phyloP scores from a whole-genome alignment of 2,888 invertebrate genomes.

The Rhabditoides inermis region DNA sequence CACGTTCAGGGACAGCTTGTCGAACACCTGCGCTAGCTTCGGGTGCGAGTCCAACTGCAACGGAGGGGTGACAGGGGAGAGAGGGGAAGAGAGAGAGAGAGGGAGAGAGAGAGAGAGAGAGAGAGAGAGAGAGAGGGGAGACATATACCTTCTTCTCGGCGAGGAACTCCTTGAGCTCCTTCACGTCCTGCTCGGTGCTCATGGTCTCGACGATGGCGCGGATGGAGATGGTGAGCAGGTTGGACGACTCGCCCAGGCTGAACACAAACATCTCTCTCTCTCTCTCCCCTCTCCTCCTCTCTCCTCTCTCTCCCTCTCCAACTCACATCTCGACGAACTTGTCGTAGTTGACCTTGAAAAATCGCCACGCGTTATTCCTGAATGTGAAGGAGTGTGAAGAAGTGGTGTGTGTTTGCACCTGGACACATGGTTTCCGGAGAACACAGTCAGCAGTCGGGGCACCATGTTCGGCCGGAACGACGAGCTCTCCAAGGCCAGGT shows the following conservation, averaged over 20 bases:
- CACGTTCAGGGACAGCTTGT: slow-evolving; percentile 37
- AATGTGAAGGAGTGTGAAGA: too few relatives aligned
- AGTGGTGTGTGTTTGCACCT: too few relatives aligned
- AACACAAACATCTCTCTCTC: not conserved
- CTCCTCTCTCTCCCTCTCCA: not conserved
- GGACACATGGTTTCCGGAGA: slow-evolving; percentile 17
- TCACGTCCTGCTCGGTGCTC: slow-evolving; percentile 28
- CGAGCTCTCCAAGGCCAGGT: slow-evolving; percentile 20
- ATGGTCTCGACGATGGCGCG: slow-evolving; percentile 28
- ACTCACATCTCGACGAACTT: slow-evolving; percentile 23
- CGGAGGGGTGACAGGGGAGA: slow-evolving; percentile 10
- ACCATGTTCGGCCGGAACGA: slow-evolving; percentile 27
- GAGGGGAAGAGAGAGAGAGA: not conserved
- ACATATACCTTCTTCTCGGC: slow-evolving; percentile 58
- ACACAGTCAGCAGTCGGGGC: slow-evolving; percentile 18
- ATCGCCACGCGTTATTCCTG: slow-evolving; percentile 29
- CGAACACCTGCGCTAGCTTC: slow-evolving; percentile 30
- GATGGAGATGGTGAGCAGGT: slow-evolving; percentile 20
- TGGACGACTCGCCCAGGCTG: slow-evolving; percentile 30
- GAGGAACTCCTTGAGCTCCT: slow-evolving; percentile 24
- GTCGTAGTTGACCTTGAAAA: slow-evolving; percentile 24
- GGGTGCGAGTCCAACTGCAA: slow-evolving; percentile 17
- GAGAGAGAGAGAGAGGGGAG: not conserved
- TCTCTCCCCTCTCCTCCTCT: too few relatives aligned
- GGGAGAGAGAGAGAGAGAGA: not conserved